These are phyloP conservation scores for Stenoptilia bipunctidactyla DNA, from an alignment of 2,888 invertebrate species.

Conservation along the genomic window DNA sequence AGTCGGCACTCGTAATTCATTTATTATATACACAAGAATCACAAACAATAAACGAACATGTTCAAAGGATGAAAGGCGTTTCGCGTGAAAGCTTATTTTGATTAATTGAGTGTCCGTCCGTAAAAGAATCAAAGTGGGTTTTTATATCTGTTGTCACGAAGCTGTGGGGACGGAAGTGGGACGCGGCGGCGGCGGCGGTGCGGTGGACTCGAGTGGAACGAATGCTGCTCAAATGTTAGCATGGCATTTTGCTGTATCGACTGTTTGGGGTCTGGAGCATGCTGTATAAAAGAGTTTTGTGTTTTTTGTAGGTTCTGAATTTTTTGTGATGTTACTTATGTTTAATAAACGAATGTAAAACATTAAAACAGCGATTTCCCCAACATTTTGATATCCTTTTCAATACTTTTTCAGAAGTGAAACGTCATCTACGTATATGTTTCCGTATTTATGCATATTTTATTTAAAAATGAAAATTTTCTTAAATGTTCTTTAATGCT, in stretches of 20 bases:
- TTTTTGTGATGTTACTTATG: too few relatives aligned
- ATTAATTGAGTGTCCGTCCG: conserved; percentile 6
- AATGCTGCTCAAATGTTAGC: conserved; percentile 46
- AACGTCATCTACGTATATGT: too few relatives aligned
- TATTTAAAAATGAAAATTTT: too few relatives aligned
- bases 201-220: conserved; percentile 42
- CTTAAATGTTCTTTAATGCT: too few relatives aligned
- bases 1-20: not conserved
- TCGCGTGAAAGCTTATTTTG: not conserved
- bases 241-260: conserved; percentile 36
- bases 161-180: conserved; percentile 21
- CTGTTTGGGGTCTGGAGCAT: too few relatives aligned
- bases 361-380: too few relatives aligned
- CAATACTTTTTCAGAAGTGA: too few relatives aligned
- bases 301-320: too few relatives aligned
- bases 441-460: too few relatives aligned
- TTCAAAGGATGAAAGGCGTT: not conserved
- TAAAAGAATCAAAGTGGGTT: conserved; percentile 3
- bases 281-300: too few relatives aligned
- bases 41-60: not conserved
- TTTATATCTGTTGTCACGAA: conserved; percentile 1
- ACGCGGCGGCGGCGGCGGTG: conserved; percentile 17
- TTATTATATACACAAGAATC: not conserved
- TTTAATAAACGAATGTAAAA: too few relatives aligned
- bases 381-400: too few relatives aligned